Evolutionary conservation across 2,113 vertebrate genomes (phyloP).

Genomic region (Anoplopoma fimbria): DNA sequence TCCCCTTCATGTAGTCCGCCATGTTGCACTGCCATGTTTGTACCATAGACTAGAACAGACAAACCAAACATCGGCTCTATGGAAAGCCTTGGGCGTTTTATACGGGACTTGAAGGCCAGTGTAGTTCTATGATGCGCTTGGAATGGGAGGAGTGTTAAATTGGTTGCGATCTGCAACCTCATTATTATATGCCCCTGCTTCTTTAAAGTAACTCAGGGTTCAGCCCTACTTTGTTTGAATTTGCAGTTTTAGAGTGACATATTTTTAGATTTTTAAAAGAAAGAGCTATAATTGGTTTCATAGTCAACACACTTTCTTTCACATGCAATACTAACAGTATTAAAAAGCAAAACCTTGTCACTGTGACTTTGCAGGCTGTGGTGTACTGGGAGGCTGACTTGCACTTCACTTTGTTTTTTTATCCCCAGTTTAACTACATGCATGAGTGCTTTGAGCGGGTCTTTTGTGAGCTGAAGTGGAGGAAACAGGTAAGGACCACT

Average conservation of each 20-base stretch:
- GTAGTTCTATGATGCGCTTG: too few species aligned
- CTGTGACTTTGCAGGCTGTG: slow-evolving; percentile 2
- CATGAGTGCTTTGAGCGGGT: slow-evolving; percentile 98
- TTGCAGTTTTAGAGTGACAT: background rate
- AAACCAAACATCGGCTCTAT: too few species aligned
- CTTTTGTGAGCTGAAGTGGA: slow-evolving; percentile 99
- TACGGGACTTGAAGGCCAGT: too few species aligned
- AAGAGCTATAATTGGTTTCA: background rate
- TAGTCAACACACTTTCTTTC: background rate
- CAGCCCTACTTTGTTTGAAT: background rate
- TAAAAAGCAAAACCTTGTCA: background rate
- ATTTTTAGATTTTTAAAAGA: background rate
- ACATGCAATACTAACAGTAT: background rate
- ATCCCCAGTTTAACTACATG: slow-evolving; percentile 97
- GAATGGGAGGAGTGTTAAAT: too few species aligned
- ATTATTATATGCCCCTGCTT: too few species aligned
- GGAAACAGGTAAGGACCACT: slow-evolving; percentile 91
- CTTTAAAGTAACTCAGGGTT: too few species aligned
- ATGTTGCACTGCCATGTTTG: too few species aligned
- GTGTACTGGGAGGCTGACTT: background rate
- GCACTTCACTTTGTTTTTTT: slow-evolving; percentile 10
- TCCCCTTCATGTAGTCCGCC: too few species aligned
- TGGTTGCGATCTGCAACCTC: too few species aligned
- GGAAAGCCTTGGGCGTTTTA: too few species aligned
- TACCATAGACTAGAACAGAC: too few species aligned